phyloP scores from a whole-genome alignment of 2,797 vertebrate species.

The Ambastaia sidthimunki region DNA sequence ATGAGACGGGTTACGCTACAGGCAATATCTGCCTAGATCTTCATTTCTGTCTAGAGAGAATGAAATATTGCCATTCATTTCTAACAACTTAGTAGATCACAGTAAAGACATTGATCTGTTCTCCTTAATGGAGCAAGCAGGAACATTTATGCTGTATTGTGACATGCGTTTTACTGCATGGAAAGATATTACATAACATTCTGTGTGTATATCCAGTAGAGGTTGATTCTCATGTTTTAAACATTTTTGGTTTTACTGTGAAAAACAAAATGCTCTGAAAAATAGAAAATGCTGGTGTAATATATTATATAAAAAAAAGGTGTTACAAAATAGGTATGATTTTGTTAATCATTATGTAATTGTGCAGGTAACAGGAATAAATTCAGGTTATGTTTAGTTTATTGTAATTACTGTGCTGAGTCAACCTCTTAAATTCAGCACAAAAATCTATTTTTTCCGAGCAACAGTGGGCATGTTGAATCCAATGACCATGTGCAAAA shows the following conservation, averaged over 20 bases:
- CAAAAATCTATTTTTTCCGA: not conserved
- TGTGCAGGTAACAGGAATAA: not conserved
- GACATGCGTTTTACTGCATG: not conserved
- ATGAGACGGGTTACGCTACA: not conserved
- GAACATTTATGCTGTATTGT: not conserved
- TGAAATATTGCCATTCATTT: slow-evolving; percentile 9
- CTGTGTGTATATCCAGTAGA: not conserved
- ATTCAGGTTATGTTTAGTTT: not conserved
- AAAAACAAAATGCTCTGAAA: too few species aligned
- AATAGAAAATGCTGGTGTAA: too few species aligned
- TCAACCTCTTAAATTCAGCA: not conserved
- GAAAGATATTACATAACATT: not conserved
- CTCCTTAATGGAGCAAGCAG: slow-evolving; percentile 1
- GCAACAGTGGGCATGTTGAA: not conserved
- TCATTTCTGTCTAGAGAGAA: slow-evolving; percentile 9
- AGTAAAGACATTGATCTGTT: slow-evolving; percentile 5
- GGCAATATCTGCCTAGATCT: not conserved
- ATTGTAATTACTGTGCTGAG: not conserved
- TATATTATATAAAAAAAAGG: too few species aligned
- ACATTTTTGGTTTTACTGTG: slow-evolving; percentile 1
- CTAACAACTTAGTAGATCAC: slow-evolving; percentile 7
- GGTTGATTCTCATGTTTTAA: not conserved
- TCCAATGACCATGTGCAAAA: too few species aligned
- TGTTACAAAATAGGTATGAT: too few species aligned
- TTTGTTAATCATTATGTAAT: too few species aligned